Evolutionary conservation across 1,140 invertebrate genomes (phyloP), one percentile per base, ranked within the genome.

Genomic region (Phortica variegata): DNA sequence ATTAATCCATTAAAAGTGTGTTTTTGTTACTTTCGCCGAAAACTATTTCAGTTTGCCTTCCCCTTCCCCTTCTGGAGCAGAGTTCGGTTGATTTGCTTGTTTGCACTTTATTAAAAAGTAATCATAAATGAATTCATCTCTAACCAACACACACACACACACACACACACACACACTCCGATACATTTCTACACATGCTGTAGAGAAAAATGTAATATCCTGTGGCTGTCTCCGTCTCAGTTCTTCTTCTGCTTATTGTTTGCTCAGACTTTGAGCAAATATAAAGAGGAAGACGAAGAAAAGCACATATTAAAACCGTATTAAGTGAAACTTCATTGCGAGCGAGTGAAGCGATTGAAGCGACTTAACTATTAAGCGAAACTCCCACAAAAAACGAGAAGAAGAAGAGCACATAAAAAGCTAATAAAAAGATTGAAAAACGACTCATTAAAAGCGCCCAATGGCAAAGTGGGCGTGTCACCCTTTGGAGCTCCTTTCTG

Each of bases 191-290:
- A 6, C 26, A 12, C 26, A 29, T 6, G 6, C 26, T 40, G 37
- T 15, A 7, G 12, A 3, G 5, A 31, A 15, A 18, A 34, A 33
- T 47, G 43, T 18, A n/a, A 13, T 34, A 49, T 56, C 31, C 43
- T 48, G 33, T 41, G 41, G 29, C 47, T 56, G 54, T 58, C 47
- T 46, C 19, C 47, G 33, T 36, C 39, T 45, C 26, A 47, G 47
- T 66, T 66, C 51, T 33, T 52, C 61, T 66, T 66, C 62, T 48
- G 38, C 37, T n/a, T n/a, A n/a, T n/a, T n/a, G n/a, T n/a, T n/a
- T n/a, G n/a, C n/a, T n/a, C n/a, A n/a, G n/a, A n/a, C n/a, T n/a
- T n/a, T n/a, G n/a, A n/a, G n/a, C n/a, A n/a, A n/a, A n/a, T n/a
- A n/a, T n/a, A n/a, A n/a, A n/a, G n/a, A n/a, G n/a, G n/a, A n/a